Evolutionary conservation across 2,113 vertebrate genomes (phyloP), one percentile per base, ranked within the genome.

Genomic region (Microtus oregoni): DNA sequence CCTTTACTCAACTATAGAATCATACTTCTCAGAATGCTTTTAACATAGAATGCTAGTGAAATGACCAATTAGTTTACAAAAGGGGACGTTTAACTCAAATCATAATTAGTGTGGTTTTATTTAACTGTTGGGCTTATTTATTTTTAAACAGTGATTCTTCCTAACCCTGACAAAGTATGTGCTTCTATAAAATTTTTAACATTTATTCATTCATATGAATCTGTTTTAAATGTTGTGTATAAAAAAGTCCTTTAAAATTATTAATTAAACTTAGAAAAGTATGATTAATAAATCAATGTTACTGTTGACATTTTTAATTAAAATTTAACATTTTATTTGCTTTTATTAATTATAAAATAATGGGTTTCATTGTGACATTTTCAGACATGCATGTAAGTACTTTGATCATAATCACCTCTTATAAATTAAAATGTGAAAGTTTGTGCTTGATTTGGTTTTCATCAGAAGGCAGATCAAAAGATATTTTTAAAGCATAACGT

Each of bases 341-440:
- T 67, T 90, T 79, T 68, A 79, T 67, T 90, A 79, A 90, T 79
- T 90, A 24, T n/a, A 68, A 65, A 90, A 90, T 90, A 79, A 52
- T 90, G 22, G 44, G 32, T 38, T 78, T 79, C 61, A 76, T 77
- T 63, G 52, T 89, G 72, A 76, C 55, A 68, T 79, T 79, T 79
- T 79, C 41, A 20, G 67, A 38, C 22, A 90, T 52, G 55, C 20
- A 67, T 52, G 38, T 28, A 90, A 68, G 13, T 38, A 90, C 89
- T 68, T 90, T 79, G 44, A 79, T 79, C 61, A 68, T 52, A 52
- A 79, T 79, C 22, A 90, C 41, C 32, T 30, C 41, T 67, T 50
- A 96, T 15, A 94, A 89, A 76, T 94, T 92, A 86, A 81, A 91
- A 90, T 90, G 89, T 83, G 70, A 87, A 93, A 63, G 26, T 32